Evolutionary conservation across 2,888 invertebrate species (phyloP).

Genomic region (Pelosia muscerda): DNA sequence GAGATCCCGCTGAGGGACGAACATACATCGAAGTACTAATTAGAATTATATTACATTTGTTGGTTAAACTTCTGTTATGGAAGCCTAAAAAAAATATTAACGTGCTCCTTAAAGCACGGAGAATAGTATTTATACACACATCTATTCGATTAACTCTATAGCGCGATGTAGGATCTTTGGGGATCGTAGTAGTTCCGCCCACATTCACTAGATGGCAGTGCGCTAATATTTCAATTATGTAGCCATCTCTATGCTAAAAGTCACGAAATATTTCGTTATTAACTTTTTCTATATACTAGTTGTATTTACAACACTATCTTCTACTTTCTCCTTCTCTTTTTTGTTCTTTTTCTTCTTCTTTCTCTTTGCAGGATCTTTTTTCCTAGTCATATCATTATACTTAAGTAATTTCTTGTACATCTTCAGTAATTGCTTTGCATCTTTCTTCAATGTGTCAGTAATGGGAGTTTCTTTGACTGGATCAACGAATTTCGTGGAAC

Average conservation of each 20-base stretch:
- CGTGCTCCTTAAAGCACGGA: too few species aligned
- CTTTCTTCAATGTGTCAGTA: conserved; percentile 71
- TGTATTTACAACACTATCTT: not conserved
- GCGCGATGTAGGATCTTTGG: not conserved
- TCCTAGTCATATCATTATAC: conserved; percentile 71
- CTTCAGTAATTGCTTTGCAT: conserved; percentile 79
- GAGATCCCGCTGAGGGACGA: too few species aligned
- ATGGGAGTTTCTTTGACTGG: conserved; percentile 59
- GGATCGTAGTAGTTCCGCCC: not conserved
- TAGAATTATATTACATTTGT: too few species aligned
- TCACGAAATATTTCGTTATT: not conserved
- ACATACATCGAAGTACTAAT: too few species aligned
- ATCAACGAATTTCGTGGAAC: conserved; percentile 73
- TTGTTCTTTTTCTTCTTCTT: conserved; percentile 66
- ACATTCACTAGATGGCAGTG: not conserved
- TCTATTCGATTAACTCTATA: too few species aligned
- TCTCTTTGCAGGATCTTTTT: conserved; percentile 68
- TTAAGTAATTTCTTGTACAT: conserved; percentile 82
- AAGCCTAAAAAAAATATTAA: too few species aligned
- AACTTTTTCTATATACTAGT: not conserved
- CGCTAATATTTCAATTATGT: not conserved
- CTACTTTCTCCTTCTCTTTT: conserved; percentile 39
- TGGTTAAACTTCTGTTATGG: not conserved
- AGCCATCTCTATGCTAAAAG: not conserved
- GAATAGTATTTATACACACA: too few species aligned